A percentile compares a stretch with the other conserved stretches of the same genome.
phyloP scores from a whole-genome alignment of 2,888 invertebrate species.

The Pterobdella sp. region DNA sequence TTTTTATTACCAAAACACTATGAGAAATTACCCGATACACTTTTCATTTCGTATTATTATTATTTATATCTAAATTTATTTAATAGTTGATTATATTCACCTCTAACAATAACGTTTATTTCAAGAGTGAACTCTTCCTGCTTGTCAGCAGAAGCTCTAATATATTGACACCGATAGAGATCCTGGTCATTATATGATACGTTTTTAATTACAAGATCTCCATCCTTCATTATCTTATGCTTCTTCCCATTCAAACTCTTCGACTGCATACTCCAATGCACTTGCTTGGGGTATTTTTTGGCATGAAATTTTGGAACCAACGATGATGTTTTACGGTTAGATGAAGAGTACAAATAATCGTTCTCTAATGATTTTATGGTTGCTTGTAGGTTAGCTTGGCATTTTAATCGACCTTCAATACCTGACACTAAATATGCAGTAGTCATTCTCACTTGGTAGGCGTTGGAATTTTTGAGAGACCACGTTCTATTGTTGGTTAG shows the following conservation, averaged over 20 bases:
- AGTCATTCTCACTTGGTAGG: neutral
- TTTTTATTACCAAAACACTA: no score
- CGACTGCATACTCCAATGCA: neutral
- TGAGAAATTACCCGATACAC: no score
- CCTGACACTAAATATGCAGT: neutral
- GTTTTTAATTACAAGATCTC: neutral
- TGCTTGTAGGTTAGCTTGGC: neutral
- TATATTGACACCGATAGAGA: neutral
- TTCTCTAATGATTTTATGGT: no score
- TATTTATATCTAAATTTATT: no score
- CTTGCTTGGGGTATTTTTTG: neutral
- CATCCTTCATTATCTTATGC: neutral
- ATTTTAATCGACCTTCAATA: neutral
- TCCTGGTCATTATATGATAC: neutral
- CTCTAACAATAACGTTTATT: slow-evolving; percentile 7
- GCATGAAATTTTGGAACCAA: no score
- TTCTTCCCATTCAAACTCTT: neutral
- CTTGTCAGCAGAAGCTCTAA: neutral
- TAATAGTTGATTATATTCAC: no score
- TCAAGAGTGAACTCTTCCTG: neutral
- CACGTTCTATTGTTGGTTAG: neutral
- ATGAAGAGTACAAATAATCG: no score
- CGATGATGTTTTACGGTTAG: neutral
- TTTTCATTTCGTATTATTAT: no score
- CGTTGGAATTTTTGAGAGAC: neutral